Percentiles rank a stretch among this genome's conserved stretches.
phyloP scores from a whole-genome alignment of 1,140 invertebrate genomes.

The Cotesia chilonis region DNA sequence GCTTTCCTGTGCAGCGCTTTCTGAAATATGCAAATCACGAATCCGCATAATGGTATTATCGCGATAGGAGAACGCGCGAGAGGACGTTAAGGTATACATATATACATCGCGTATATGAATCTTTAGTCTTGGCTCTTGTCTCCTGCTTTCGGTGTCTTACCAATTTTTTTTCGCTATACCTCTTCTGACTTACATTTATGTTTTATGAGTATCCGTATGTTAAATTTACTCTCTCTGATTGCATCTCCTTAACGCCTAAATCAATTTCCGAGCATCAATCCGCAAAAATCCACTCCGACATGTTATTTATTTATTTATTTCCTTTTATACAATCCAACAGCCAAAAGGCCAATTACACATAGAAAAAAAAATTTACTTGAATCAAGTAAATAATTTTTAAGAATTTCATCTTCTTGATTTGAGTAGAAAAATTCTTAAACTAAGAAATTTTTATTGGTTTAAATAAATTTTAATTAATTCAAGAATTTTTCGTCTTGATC shows the following conservation, averaged over 20 bases:
- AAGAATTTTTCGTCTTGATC: no score
- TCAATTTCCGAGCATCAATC: no score
- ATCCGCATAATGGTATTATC: slow-evolving; percentile 61
- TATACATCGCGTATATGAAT: slow-evolving; percentile 16
- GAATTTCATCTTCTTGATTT: no score
- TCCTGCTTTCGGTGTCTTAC: slow-evolving; percentile 19
- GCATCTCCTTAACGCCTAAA: background rate
- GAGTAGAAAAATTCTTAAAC: no score
- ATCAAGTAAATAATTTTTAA: no score
- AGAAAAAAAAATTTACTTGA: no score
- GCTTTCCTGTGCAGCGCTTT: slow-evolving; percentile 60
- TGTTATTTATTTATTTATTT: no score
- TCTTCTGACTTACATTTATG: background rate
- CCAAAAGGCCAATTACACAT: no score
- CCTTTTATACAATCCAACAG: no score
- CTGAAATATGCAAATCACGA: slow-evolving; percentile 62
- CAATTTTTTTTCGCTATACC: background rate
- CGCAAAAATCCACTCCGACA: no score
- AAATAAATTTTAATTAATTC: no score
- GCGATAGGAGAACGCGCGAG: slow-evolving; percentile 45
- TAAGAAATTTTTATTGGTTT: no score
- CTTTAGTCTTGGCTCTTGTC: slow-evolving; percentile 10
- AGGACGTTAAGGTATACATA: slow-evolving; percentile 19
- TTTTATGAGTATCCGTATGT: slow-evolving; percentile 7
- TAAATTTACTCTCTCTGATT: background rate